Percentiles rank a stretch among this genome's conserved stretches.
phyloP scores from a whole-genome alignment of 1,140 invertebrate genomes.

The Drosophila sulfurigaster region DNA sequence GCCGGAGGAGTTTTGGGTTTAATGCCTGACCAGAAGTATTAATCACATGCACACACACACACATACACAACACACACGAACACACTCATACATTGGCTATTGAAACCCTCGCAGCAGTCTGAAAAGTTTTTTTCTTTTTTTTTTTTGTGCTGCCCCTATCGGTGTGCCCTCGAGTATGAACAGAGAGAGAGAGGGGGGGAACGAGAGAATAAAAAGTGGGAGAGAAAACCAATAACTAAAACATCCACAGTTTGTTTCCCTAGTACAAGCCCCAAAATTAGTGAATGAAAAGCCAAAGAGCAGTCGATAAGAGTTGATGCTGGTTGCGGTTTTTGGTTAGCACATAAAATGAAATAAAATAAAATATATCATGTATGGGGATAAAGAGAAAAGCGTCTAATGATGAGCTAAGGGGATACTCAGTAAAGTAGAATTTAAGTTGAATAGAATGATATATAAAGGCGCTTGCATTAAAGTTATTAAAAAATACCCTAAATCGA shows the following conservation, averaged over 20 bases:
- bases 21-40: conserved; percentile 57
- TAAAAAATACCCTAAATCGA: too few relatives aligned
- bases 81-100: not conserved
- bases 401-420: not conserved
- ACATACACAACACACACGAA: conserved; percentile 21
- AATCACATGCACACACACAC: conserved; percentile 41
- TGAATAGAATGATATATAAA: too few relatives aligned
- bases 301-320: conserved; percentile 46
- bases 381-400: conserved; percentile 2
- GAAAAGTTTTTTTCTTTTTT: conserved; percentile 40
- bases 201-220: too few relatives aligned
- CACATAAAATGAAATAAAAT: conserved; percentile 49
- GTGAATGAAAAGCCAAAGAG: conserved; percentile 53
- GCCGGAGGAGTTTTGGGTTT: conserved; percentile 29
- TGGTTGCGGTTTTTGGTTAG: conserved; percentile 34
- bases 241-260: conserved; percentile 10
- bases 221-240: conserved; percentile 55
- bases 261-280: conserved; percentile 48
- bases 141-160: conserved; percentile 19
- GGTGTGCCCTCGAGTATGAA: conserved; percentile 34
- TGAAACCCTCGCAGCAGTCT: conserved; percentile 33
- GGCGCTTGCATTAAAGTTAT: too few relatives aligned
- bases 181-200: not conserved
- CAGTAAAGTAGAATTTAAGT: not conserved
- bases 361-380: conserved; percentile 27